Conservation (phyloP, 1,140 invertebrate genomes). For the Drosophila paulistorum region DNA sequence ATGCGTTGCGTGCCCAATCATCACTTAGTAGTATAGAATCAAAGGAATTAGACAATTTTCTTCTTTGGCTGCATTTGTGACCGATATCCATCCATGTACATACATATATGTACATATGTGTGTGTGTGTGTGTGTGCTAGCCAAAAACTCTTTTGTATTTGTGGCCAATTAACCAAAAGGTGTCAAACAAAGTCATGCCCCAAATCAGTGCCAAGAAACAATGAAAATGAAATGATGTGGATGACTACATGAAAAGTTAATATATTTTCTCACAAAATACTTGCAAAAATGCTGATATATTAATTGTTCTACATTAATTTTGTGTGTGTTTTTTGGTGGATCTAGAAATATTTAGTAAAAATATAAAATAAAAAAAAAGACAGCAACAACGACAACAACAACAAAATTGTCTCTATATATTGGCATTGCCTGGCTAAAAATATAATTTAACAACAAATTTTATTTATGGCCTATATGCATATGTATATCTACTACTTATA, state of each 20-base stretch:
- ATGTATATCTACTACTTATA: slow-evolving; percentile 33
- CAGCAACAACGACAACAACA: slow-evolving; percentile 32
- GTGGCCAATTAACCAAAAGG: slow-evolving; percentile 64
- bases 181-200: slow-evolving; percentile 67
- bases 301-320: slow-evolving; percentile 73
- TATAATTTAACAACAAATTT: slow-evolving; percentile 78
- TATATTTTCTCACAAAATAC: slow-evolving; percentile 66
- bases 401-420: slow-evolving; percentile 65
- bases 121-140: slow-evolving; percentile 14
- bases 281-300: slow-evolving; percentile 72
- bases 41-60: slow-evolving; percentile 2
- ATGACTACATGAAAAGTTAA: slow-evolving; percentile 66
- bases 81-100: slow-evolving; percentile 7
- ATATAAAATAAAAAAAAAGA: slow-evolving; percentile 57
- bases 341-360: slow-evolving; percentile 25
- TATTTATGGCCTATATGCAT: slow-evolving; percentile 75
- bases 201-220: slow-evolving; percentile 59
- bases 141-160: slow-evolving; percentile 33
- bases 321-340: slow-evolving; percentile 24
- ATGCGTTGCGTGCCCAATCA: slow-evolving; percentile 57
- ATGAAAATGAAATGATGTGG: slow-evolving; percentile 24
- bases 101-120: slow-evolving; percentile 26
- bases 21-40: slow-evolving; percentile 11
- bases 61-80: slow-evolving; percentile 1
- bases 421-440: slow-evolving; percentile 75